Evolutionary conservation across 1,140 invertebrate genomes (phyloP).

Genomic region (Drosophila trapezifrons): DNA sequence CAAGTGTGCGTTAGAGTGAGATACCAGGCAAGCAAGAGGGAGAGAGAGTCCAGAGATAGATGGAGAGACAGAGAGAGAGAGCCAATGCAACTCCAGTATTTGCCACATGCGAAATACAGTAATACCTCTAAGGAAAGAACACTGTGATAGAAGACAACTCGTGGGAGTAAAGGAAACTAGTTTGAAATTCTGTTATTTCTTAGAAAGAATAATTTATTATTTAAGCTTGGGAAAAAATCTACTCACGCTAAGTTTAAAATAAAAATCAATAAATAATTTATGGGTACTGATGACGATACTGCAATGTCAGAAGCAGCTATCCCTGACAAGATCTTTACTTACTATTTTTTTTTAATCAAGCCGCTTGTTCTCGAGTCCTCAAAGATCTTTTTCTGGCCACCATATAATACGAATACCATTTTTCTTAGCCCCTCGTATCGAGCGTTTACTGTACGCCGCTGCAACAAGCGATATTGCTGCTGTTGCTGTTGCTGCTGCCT

Average conservation of each 20-base stretch:
- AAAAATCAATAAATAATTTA: no score
- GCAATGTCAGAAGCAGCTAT: no score
- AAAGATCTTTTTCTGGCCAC: neutral
- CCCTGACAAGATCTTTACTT: neutral
- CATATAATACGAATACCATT: no score
- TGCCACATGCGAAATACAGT: conserved; percentile 70
- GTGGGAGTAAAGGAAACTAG: neutral
- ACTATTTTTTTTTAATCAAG: neutral
- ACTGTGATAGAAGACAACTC: neutral
- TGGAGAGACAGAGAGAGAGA: conserved; percentile 37
- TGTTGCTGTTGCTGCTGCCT: conserved; percentile 45
- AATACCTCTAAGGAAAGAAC: neutral
- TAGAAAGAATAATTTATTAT: no score
- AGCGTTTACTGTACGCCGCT: conserved; percentile 9
- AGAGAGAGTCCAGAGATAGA: neutral
- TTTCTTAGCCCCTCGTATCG: no score
- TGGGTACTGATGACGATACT: no score
- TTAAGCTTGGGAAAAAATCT: no score
- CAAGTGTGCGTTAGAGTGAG: conserved; percentile 48
- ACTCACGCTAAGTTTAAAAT: no score
- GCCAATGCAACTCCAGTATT: conserved; percentile 66
- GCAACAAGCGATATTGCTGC: conserved; percentile 49
- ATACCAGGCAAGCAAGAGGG: conserved; percentile 42
- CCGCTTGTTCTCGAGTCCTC: no score
- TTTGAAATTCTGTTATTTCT: no score